phyloP scores from a whole-genome alignment of 2,113 vertebrate species.

The Grammomys surdaster region DNA sequence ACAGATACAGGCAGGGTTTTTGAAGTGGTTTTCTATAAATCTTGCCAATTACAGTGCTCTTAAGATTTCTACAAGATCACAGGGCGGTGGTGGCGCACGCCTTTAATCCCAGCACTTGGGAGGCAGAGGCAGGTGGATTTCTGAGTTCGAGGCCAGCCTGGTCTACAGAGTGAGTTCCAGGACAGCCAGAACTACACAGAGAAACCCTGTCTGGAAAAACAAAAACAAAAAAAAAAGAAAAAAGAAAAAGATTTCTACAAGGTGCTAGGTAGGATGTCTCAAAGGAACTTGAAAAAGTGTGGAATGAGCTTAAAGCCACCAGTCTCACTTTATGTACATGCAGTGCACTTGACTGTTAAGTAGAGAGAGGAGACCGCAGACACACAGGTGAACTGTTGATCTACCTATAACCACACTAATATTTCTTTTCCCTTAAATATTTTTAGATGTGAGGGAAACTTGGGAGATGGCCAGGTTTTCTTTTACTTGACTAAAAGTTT shows the following conservation, averaged over 20 bases:
- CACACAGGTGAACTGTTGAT: not conserved
- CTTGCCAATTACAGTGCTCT: not conserved
- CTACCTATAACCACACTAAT: not conserved
- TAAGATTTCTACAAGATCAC: not conserved
- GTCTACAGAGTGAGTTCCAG: too few species aligned
- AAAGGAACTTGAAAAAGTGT: not conserved
- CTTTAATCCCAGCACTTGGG: too few species aligned
- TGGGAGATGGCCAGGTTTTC: not conserved
- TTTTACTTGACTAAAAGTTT: constrained; percentile 15
- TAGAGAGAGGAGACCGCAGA: not conserved
- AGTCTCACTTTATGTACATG: not conserved
- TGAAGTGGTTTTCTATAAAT: not conserved
- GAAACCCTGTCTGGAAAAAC: too few species aligned
- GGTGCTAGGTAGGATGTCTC: not conserved
- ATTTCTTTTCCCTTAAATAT: not conserved
- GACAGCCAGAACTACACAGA: too few species aligned
- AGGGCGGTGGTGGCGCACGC: too few species aligned
- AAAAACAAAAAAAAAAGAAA: too few species aligned
- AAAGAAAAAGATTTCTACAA: not conserved
- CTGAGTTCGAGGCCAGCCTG: too few species aligned
- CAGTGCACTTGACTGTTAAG: too few species aligned
- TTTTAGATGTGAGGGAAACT: not conserved
- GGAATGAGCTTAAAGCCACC: not conserved
- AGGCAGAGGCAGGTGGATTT: too few species aligned
- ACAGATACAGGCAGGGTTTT: not conserved